Evolutionary conservation across 2,113 vertebrate species (phyloP).

Genomic region (Fregetta grallaria): DNA sequence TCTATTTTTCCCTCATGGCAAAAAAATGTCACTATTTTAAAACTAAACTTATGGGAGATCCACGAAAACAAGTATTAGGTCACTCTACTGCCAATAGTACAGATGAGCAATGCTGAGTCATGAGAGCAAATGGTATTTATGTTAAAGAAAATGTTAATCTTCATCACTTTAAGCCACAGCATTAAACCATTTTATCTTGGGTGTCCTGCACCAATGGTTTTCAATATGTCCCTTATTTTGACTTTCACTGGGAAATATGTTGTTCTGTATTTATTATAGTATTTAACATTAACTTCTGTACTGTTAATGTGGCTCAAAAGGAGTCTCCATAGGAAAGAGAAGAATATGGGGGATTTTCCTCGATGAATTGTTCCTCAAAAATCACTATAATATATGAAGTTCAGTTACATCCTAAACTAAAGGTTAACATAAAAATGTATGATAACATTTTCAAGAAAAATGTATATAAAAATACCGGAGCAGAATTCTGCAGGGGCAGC

Average conservation of each 20-base stretch:
- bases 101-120: background rate
- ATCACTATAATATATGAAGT: background rate
- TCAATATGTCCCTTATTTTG: background rate
- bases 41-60: background rate
- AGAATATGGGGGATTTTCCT: background rate
- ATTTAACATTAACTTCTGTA: background rate
- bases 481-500: background rate
- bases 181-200: background rate
- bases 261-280: background rate
- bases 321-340: background rate
- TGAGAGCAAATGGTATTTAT: background rate
- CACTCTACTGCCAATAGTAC: background rate
- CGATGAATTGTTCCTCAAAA: background rate
- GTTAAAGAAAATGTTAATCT: background rate
- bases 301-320: background rate
- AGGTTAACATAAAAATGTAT: background rate
- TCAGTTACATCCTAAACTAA: background rate
- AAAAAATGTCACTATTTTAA: background rate
- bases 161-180: background rate
- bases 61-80: background rate
- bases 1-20: background rate
- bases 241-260: background rate
- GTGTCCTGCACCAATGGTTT: background rate
- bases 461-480: background rate
- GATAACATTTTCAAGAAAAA: background rate